A percentile compares a stretch with the other conserved stretches of the same genome.
phyloP scores from a whole-genome alignment of 2,888 invertebrate genomes.

The Drosophila formosana region DNA sequence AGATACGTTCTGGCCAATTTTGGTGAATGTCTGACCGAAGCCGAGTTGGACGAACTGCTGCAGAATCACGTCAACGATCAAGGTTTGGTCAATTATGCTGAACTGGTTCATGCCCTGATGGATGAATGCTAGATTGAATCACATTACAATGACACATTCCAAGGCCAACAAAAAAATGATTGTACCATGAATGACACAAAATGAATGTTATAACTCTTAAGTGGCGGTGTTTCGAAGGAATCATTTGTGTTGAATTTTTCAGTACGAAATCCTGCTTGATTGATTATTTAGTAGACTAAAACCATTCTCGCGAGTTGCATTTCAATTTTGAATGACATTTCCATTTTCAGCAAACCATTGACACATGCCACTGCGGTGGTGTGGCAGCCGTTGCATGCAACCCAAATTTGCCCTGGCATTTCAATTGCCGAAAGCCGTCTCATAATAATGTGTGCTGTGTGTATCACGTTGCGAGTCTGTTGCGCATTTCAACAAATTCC shows the following conservation, averaged over 20 bases:
- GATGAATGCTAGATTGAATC: slow-evolving; percentile 9
- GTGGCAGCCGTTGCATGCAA: not conserved
- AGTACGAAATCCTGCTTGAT: not conserved
- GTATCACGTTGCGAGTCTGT: not conserved
- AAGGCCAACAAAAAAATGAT: not conserved
- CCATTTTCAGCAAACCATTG: slow-evolving; percentile 3
- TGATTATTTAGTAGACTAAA: not conserved
- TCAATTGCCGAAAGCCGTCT: not conserved
- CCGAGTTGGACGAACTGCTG: slow-evolving; percentile 54
- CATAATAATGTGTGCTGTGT: slow-evolving; percentile 14
- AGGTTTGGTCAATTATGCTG: slow-evolving; percentile 56
- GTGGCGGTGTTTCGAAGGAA: too few relatives aligned
- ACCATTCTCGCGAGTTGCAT: not conserved
- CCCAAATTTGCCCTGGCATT: slow-evolving; percentile 3
- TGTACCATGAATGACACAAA: slow-evolving; percentile 2
- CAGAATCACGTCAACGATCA: slow-evolving; percentile 40
- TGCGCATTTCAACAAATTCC: slow-evolving; percentile 13
- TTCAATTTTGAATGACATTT: slow-evolving; percentile 11
- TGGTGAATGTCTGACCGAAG: slow-evolving; percentile 44
- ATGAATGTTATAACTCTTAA: not conserved
- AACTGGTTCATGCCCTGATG: slow-evolving; percentile 46
- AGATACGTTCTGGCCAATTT: slow-evolving; percentile 33
- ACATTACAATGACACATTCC: slow-evolving; percentile 6
- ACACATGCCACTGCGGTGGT: not conserved
- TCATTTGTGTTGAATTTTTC: too few relatives aligned